phyloP scores from a whole-genome alignment of 1,140 invertebrate genomes.

The Panonychus citri region DNA sequence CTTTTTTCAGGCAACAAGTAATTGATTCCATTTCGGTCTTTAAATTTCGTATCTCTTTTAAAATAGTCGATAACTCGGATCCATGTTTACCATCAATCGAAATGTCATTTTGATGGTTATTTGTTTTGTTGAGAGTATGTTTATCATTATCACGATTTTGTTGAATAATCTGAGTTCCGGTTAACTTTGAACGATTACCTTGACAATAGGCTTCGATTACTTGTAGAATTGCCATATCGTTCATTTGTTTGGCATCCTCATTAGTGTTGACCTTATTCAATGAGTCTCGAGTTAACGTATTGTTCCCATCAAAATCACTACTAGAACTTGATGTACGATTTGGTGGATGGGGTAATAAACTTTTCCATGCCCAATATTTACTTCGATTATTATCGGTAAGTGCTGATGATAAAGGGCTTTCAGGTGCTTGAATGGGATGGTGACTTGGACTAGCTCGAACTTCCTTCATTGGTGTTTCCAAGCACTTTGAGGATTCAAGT shows the following conservation, averaged over 20 bases:
- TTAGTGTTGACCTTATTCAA: background rate
- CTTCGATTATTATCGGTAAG: background rate
- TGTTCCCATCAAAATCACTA: too few species aligned
- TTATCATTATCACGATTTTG: too few species aligned
- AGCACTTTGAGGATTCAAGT: background rate
- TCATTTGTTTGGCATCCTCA: background rate
- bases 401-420: background rate
- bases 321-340: background rate
- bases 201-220: conserved; percentile 2
- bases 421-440: background rate
- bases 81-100: too few species aligned
- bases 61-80: too few species aligned
- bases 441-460: background rate
- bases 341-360: background rate
- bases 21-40: too few species aligned
- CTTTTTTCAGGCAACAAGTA: too few species aligned
- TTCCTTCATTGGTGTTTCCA: background rate
- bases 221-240: conserved; percentile 1
- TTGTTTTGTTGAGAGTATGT: too few species aligned
- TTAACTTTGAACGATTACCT: too few species aligned
- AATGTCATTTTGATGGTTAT: too few species aligned
- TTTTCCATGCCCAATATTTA: background rate
- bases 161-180: too few species aligned
- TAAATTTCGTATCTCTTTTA: too few species aligned
- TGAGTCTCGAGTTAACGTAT: background rate